Percentiles rank a stretch among this genome's conserved stretches.
phyloP scores from a whole-genome alignment of 1,140 invertebrate species.

The Notospermus geniculatus region DNA sequence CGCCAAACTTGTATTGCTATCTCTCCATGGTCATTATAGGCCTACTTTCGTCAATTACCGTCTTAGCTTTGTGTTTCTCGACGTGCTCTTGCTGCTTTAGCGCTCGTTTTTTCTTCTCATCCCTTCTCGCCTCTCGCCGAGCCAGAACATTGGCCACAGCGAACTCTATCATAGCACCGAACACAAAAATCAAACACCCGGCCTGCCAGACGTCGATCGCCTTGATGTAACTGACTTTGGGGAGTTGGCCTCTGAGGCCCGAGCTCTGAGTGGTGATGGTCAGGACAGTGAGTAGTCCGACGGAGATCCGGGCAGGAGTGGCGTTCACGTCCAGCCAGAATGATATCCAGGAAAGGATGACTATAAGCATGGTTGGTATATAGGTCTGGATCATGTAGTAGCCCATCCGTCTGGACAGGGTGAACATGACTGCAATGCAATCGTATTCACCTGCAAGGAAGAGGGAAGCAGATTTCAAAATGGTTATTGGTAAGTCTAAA shows the following conservation, averaged over 20 bases:
- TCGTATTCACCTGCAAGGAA: too few relatives aligned
- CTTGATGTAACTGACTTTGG: slow-evolving; percentile 64
- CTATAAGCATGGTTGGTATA: slow-evolving; percentile 41
- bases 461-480: too few relatives aligned
- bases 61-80: too few relatives aligned
- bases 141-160: slow-evolving; percentile 63
- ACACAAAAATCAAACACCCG: slow-evolving; percentile 80
- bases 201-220: slow-evolving; percentile 82
- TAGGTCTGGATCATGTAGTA: too few relatives aligned
- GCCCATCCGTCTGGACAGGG: too few relatives aligned
- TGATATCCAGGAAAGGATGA: slow-evolving; percentile 88
- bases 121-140: not conserved
- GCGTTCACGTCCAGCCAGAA: slow-evolving; percentile 73
- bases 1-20: too few relatives aligned
- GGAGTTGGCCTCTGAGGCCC: slow-evolving; percentile 17
- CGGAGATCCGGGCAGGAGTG: slow-evolving; percentile 58
- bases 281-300: slow-evolving; percentile 37
- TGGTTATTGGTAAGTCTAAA: too few relatives aligned
- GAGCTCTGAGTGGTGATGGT: slow-evolving; percentile 37
- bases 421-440: too few relatives aligned
- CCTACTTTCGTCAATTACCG: too few relatives aligned
- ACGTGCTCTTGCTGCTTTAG: too few relatives aligned
- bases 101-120: not conserved
- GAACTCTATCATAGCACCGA: slow-evolving; percentile 76
- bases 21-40: too few relatives aligned